These are phyloP conservation scores for Aurelia aurita DNA, from an alignment of 30 jellyfish, hydroid and myxozoan genomes.

Conservation along the genomic window DNA sequence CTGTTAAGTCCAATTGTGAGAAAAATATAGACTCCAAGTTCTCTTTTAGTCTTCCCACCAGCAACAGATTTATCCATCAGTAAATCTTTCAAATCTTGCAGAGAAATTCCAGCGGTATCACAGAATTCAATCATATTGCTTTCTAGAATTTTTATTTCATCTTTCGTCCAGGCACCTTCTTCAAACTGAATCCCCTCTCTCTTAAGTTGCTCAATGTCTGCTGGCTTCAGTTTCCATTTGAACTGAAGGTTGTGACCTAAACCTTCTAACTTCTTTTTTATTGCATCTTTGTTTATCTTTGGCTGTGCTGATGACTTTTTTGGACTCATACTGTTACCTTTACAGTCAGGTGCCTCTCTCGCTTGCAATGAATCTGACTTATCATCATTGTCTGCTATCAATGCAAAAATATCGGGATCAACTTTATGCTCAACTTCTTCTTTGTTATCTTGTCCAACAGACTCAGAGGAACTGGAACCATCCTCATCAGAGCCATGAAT, in stretches of 20 bases:
- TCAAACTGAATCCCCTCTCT: constrained; percentile 33
- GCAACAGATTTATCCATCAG: neutral
- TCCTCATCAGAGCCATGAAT: too few relatives aligned
- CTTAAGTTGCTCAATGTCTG: constrained; percentile 20
- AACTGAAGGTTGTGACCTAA: neutral
- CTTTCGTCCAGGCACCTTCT: constrained; percentile 44
- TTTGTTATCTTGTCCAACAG: too few relatives aligned
- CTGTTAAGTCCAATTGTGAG: constrained; percentile 54
- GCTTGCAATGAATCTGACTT: too few relatives aligned
- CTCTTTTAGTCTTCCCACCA: constrained; percentile 11
- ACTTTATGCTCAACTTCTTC: too few relatives aligned
- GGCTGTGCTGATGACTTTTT: too few relatives aligned
- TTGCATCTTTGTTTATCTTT: neutral
- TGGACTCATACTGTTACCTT: too few relatives aligned
- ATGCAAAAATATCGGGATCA: too few relatives aligned
- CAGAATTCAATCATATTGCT: constrained; percentile 6
- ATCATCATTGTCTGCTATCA: too few relatives aligned
- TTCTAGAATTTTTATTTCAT: constrained; percentile 29
- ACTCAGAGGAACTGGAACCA: too few relatives aligned
- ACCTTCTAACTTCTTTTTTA: neutral
- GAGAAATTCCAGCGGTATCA: neutral
- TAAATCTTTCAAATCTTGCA: constrained; percentile 10
- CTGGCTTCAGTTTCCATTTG: constrained; percentile 17
- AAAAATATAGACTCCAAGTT: constrained; percentile 17
- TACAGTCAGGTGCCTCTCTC: too few relatives aligned